Percentiles rank a stretch among this genome's conserved stretches.
These are phyloP conservation scores for Harmothoe impar DNA, from an alignment of 2,888 invertebrate genomes.

Conservation along the genomic window DNA sequence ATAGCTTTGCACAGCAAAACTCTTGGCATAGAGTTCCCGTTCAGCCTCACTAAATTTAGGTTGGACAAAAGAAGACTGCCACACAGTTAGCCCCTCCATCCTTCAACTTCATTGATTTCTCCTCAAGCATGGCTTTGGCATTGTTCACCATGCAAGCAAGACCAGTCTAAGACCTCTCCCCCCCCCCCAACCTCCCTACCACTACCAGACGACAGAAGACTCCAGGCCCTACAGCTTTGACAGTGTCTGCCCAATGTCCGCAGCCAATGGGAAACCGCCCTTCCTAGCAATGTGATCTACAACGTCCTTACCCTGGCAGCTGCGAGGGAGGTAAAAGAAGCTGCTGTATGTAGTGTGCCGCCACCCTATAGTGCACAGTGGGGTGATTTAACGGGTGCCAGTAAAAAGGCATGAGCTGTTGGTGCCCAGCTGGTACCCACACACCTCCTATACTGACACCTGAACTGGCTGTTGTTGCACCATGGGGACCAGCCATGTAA, in stretches of 20 bases:
- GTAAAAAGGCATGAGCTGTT: neutral
- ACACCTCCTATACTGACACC: too few relatives aligned
- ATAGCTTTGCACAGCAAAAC: neutral
- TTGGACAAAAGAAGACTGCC: neutral
- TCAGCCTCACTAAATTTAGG: neutral
- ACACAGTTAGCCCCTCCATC: neutral
- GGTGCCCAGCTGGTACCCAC: neutral
- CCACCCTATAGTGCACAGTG: neutral
- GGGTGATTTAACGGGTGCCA: neutral
- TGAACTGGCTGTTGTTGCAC: too few relatives aligned
- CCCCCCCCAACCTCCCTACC: neutral
- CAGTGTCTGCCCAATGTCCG: slow-evolving; percentile 21
- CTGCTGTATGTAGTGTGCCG: neutral
- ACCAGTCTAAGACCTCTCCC: neutral
- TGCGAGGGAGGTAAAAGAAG: too few relatives aligned
- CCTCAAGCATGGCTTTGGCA: neutral
- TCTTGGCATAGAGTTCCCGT: neutral
- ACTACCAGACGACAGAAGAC: too few relatives aligned
- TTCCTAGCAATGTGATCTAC: slow-evolving; percentile 19
- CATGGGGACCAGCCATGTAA: too few relatives aligned
- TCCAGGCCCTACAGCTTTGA: neutral
- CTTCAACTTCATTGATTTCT: neutral
- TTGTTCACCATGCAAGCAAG: neutral
- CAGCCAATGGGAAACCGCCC: neutral
- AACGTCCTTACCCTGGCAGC: slow-evolving; percentile 17